Percentiles rank a stretch among this genome's conserved stretches.
These are phyloP conservation scores for Mirounga angustirostris DNA, from an alignment of 2,113 vertebrate genomes.

Conservation along the genomic window DNA sequence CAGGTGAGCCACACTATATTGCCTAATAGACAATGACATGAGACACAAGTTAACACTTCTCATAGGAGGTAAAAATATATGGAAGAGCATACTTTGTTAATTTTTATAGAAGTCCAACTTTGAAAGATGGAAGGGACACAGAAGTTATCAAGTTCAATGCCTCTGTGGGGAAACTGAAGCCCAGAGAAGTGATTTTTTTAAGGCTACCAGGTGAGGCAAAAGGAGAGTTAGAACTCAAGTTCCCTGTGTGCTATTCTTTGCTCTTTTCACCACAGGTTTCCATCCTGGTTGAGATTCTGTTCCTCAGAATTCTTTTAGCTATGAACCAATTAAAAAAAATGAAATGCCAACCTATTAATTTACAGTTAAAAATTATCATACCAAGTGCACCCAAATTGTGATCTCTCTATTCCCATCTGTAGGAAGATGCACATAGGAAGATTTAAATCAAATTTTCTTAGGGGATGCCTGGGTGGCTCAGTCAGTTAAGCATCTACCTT, in stretches of 20 bases:
- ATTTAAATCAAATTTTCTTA: not conserved
- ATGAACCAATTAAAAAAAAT: not conserved
- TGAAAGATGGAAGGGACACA: not conserved
- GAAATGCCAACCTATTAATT: not conserved
- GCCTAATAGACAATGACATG: not conserved
- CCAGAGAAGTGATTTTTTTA: not conserved
- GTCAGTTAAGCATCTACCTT: too few species aligned
- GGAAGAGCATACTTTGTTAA: not conserved
- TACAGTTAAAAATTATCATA: not conserved
- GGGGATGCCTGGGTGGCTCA: not conserved
- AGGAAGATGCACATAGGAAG: not conserved
- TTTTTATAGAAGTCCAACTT: not conserved
- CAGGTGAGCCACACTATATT: not conserved
- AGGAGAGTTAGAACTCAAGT: not conserved
- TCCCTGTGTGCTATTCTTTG: not conserved
- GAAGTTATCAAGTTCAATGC: not conserved
- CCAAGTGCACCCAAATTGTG: not conserved
- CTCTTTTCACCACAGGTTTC: not conserved
- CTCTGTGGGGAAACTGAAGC: not conserved
- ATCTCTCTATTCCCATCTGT: not conserved
- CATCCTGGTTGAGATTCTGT: not conserved
- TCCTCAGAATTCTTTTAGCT: not conserved
- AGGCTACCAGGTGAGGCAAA: not conserved
- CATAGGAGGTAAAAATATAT: not conserved
- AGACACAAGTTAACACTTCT: not conserved